Percentiles rank a stretch among this genome's conserved stretches.
Evolutionary conservation across 2,888 invertebrate species (phyloP).

Genomic region (Sphecodes monilicornis): DNA sequence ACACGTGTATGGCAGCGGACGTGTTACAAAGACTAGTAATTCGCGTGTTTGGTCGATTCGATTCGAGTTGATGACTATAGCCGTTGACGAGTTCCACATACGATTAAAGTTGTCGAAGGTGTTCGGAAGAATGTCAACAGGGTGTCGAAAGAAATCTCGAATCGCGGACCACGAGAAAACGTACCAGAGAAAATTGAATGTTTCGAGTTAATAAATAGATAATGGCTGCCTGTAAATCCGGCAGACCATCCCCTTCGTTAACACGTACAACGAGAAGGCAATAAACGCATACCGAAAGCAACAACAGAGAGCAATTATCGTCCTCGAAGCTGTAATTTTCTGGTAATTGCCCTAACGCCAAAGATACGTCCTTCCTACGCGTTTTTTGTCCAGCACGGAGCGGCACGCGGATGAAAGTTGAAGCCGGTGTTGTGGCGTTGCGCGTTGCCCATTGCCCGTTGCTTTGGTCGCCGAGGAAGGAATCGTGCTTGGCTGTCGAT

Average conservation of each 20-base stretch:
- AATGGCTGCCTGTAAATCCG: not conserved
- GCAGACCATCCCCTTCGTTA: conserved; percentile 8
- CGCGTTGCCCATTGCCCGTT: too few species aligned
- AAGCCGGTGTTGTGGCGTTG: conserved; percentile 8
- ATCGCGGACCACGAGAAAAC: not conserved
- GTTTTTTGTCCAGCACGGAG: conserved; percentile 19
- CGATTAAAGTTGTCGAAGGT: too few species aligned
- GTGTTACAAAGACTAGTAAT: too few species aligned
- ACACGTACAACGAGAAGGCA: not conserved
- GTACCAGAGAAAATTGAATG: not conserved
- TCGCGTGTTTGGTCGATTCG: too few species aligned
- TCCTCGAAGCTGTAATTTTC: conserved; percentile 25
- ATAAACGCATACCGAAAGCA: not conserved
- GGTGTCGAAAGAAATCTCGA: not conserved
- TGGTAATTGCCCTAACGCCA: conserved; percentile 16
- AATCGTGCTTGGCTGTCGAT: conserved; percentile 20
- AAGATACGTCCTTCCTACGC: conserved; percentile 49
- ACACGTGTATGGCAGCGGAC: too few species aligned
- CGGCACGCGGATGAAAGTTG: conserved; percentile 46
- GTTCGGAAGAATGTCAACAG: not conserved
- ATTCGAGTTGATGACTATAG: too few species aligned
- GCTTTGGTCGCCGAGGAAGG: conserved; percentile 32
- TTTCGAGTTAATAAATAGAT: not conserved
- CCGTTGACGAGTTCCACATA: too few species aligned
- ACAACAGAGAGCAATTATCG: not conserved